Base-by-base conservation (phyloP, 2,888 invertebrate genomes). In the Drosophila testacea region DNA sequence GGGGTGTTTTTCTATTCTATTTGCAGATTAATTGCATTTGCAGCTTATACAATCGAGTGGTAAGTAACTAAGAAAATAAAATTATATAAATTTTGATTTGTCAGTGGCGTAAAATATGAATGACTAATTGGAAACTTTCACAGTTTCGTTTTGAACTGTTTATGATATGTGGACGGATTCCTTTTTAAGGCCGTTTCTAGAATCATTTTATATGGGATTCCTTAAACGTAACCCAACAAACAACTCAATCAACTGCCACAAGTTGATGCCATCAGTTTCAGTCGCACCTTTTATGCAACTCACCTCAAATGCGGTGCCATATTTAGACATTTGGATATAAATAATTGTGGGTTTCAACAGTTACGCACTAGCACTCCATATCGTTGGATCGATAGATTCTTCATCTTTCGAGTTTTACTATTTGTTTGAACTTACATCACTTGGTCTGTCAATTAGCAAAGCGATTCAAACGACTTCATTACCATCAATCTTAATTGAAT, bases 401-500 rank as follows among this genome's bases (percentile, higher is more conserved):
- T 4, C 27, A 57, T 44, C 27, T 39, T 32, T 30, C 16, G 11
- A 51, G 47, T 42, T 52, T 34, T 56, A 50, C 36, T 11, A 28
- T 44, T 57, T 57, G 46, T 46, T 60, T 46, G 13, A 9, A 62
- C 70, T 83, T 80, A 68, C 81, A 75, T 81, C 70, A 81, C 52
- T 47, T 50, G 48, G 69, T 44, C 38, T 61, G 77, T 79, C 85
- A 88, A 88, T 86, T 88, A 88, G 83, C 71, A 57, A 76, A 51
- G 75, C 75, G 69, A 67, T 73, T 69, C 66, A 69, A 86, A 77
- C 74, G 66, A 62, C 85, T 88, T 83, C 88, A 85, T 86, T 83
- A 88, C 59, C 88, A 85, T 81, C 88, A 88, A 79, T 85, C 88
- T 77, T 88, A 85, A 85, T 86, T 85, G 86, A 85, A 86, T 77